A percentile compares a stretch with the other conserved stretches of the same genome.
Evolutionary conservation across 2,888 invertebrate genomes (phyloP).

Genomic region (Athetis lepigone): DNA sequence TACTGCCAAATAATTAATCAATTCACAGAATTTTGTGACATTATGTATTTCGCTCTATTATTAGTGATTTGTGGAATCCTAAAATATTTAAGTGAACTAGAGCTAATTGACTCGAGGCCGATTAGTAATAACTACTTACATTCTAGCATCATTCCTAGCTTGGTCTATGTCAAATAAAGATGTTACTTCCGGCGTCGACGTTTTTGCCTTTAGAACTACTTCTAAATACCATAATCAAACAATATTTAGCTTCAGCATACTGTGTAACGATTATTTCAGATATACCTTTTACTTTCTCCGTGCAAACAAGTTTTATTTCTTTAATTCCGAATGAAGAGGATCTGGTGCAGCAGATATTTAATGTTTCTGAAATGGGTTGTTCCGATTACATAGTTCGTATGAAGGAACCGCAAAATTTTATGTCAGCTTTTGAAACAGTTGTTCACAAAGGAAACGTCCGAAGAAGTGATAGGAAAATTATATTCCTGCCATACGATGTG

Average conservation of each 20-base stretch:
- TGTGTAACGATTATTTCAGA: slow-evolving; percentile 82
- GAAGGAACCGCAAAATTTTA: slow-evolving; percentile 77
- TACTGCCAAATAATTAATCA: slow-evolving; percentile 4
- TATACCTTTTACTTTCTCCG: slow-evolving; percentile 63
- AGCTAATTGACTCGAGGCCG: slow-evolving; percentile 5
- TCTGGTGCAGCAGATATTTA: slow-evolving; percentile 70
- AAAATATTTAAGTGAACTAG: slow-evolving; percentile 43
- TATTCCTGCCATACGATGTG: slow-evolving; percentile 76
- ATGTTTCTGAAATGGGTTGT: slow-evolving; percentile 85
- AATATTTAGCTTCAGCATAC: slow-evolving; percentile 76
- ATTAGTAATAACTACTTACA: slow-evolving; percentile 8
- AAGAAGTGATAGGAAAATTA: slow-evolving; percentile 84
- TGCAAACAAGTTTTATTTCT: slow-evolving; percentile 67
- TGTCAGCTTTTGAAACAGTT: slow-evolving; percentile 80
- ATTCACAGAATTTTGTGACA: slow-evolving; percentile 34
- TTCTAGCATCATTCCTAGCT: slow-evolving; percentile 24
- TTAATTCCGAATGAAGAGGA: slow-evolving; percentile 67
- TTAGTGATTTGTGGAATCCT: slow-evolving; percentile 46
- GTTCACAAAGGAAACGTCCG: slow-evolving; percentile 79
- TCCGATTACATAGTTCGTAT: slow-evolving; percentile 84
- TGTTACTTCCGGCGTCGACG: slow-evolving; percentile 40
- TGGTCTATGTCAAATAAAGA: slow-evolving; percentile 22
- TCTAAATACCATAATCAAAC: slow-evolving; percentile 74
- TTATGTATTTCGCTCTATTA: slow-evolving; percentile 22
- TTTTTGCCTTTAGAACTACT: slow-evolving; percentile 76